phyloP scores from a whole-genome alignment of 2,113 vertebrate species.

The Cyprinodon brontotheroides region DNA sequence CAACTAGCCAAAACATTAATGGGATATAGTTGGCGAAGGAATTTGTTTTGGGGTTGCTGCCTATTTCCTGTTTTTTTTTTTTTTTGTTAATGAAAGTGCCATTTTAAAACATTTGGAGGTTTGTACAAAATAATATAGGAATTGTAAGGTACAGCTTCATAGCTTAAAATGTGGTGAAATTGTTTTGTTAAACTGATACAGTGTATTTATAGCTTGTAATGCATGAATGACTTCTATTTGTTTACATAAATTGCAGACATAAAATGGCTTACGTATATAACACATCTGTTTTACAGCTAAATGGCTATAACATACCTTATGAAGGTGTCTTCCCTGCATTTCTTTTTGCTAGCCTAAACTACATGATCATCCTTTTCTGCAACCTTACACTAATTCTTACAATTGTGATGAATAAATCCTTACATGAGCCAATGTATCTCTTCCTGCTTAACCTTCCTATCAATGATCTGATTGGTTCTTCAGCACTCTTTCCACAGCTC shows the following conservation, averaged over 20 bases:
- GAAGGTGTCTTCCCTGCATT: conserved; percentile 54
- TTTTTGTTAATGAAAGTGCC: not conserved
- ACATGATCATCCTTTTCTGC: conserved; percentile 76
- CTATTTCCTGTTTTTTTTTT: not conserved
- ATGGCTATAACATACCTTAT: conserved; percentile 52
- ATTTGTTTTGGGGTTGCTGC: not conserved
- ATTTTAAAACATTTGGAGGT: not conserved
- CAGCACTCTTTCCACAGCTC: conserved; percentile 64
- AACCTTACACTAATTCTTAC: conserved; percentile 74
- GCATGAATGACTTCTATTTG: not conserved
- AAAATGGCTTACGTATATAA: conserved; percentile 58
- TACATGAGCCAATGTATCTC: conserved; percentile 80
- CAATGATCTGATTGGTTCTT: conserved; percentile 75
- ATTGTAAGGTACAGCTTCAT: not conserved
- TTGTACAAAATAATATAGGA: not conserved
- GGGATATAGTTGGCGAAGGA: not conserved
- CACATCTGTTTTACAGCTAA: conserved; percentile 43
- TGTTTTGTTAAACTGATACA: not conserved
- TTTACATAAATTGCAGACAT: not conserved
- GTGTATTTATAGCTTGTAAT: not conserved
- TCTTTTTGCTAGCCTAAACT: conserved; percentile 70
- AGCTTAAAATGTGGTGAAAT: not conserved
- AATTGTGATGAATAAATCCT: conserved; percentile 68
- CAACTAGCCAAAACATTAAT: not conserved
- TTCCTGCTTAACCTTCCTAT: conserved; percentile 76